These are phyloP conservation scores for Saccostrea echinata DNA, from an alignment of 1,140 invertebrate species.

Conservation along the genomic window DNA sequence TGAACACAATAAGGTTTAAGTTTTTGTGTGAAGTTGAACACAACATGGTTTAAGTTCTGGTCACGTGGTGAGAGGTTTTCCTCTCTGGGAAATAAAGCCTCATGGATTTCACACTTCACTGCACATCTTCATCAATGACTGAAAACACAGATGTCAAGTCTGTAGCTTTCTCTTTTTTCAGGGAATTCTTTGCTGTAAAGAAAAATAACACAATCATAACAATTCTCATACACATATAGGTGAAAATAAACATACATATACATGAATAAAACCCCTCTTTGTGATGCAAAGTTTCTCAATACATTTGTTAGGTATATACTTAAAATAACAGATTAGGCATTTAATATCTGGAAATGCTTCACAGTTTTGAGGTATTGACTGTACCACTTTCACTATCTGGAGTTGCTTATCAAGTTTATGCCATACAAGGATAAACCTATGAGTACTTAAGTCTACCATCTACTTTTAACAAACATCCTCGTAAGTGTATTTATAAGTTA, in stretches of 20 bases:
- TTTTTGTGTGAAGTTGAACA: no score
- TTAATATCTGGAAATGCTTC: neutral
- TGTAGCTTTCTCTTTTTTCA: neutral
- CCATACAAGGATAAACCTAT: no score
- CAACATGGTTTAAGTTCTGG: no score
- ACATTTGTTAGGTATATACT: neutral
- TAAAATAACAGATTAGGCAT: neutral
- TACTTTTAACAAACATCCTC: no score
- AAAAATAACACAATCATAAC: neutral
- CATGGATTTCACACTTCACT: neutral
- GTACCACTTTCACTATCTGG: no score
- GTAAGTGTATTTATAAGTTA: no score
- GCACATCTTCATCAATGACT: neutral
- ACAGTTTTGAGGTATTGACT: no score
- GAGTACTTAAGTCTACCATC: no score
- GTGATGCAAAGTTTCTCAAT: neutral
- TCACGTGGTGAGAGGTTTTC: no score
- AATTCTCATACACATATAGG: no score
- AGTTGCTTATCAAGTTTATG: no score
- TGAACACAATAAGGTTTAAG: neutral
- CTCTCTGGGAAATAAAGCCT: neutral
- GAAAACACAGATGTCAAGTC: neutral
- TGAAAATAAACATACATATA: neutral
- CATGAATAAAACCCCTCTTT: neutral
- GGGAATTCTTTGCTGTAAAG: neutral